A percentile compares a stretch with the other conserved stretches of the same genome.
Evolutionary conservation across 2,113 vertebrate species (phyloP).

Genomic region (Procavia capensis): DNA sequence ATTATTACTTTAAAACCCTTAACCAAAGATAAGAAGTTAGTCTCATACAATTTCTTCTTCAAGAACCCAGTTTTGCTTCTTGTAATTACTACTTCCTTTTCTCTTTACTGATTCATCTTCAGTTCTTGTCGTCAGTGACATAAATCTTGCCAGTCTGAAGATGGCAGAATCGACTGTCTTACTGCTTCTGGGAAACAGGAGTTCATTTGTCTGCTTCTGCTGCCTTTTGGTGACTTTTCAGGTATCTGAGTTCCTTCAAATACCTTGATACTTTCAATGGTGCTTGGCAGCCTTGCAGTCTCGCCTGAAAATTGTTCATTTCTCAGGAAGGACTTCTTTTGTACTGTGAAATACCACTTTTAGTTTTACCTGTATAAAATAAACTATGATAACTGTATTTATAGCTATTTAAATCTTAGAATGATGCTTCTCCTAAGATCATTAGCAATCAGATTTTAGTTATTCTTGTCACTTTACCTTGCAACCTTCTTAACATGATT

Average conservation of each 20-base stretch:
- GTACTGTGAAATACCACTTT: neutral
- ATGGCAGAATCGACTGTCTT: neutral
- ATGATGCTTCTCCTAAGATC: neutral
- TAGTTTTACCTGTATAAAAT: neutral
- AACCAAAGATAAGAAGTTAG: neutral
- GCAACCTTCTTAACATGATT: conserved; percentile 19
- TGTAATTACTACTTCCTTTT: conserved; percentile 23
- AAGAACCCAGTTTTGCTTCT: neutral
- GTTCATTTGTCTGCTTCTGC: neutral
- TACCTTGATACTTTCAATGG: neutral
- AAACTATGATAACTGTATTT: neutral
- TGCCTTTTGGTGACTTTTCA: neutral
- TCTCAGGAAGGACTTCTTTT: conserved; percentile 2
- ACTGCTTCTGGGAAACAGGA: neutral
- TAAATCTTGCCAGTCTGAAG: neutral
- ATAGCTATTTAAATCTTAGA: conserved; percentile 11
- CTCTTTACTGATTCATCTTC: conserved; percentile 42
- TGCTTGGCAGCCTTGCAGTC: neutral
- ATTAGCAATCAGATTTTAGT: conserved; percentile 27
- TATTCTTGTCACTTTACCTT: conserved; percentile 58
- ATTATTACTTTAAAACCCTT: neutral
- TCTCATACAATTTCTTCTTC: neutral
- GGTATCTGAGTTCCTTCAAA: neutral
- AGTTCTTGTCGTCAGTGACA: neutral
- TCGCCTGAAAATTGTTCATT: neutral